These are phyloP conservation scores for Lepilemur septentrionalis DNA, from an alignment of 2,797 vertebrate genomes.

Conservation along the genomic window DNA sequence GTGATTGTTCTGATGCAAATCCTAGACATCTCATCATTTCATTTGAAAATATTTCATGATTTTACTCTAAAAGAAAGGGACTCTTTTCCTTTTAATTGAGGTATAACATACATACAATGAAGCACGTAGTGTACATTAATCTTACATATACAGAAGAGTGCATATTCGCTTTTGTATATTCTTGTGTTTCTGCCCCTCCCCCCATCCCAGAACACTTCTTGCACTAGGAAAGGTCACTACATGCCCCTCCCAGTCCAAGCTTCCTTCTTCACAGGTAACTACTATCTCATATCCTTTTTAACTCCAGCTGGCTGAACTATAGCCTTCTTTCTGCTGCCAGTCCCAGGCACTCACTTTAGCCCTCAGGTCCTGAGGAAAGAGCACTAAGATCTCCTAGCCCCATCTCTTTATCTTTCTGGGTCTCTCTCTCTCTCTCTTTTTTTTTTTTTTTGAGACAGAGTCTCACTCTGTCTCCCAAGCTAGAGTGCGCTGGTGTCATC, in stretches of 20 bases:
- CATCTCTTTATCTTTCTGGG: not conserved
- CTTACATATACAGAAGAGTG: not conserved
- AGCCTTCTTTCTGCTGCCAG: not conserved
- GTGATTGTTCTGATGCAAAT: conserved; percentile 7
- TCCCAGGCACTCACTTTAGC: not conserved
- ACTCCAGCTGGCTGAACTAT: not conserved
- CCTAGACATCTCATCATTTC: not conserved
- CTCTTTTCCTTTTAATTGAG: not conserved
- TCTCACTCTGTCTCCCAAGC: no score
- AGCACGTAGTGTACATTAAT: not conserved
- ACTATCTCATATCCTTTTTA: not conserved
- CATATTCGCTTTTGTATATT: not conserved
- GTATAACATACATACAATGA: not conserved
- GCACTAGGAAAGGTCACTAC: not conserved
- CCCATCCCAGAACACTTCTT: not conserved
- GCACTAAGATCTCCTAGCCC: not conserved
- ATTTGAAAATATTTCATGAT: conserved; percentile 16
- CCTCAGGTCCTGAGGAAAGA: not conserved
- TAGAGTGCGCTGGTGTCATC: no score
- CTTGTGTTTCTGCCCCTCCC: no score
- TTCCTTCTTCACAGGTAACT: not conserved
- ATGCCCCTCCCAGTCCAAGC: not conserved
- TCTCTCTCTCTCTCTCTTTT: not conserved
- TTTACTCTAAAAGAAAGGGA: not conserved
- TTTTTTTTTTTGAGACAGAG: not conserved